These are phyloP conservation scores for Drosophila watanabei DNA, from an alignment of 1,140 invertebrate genomes.

Conservation along the genomic window DNA sequence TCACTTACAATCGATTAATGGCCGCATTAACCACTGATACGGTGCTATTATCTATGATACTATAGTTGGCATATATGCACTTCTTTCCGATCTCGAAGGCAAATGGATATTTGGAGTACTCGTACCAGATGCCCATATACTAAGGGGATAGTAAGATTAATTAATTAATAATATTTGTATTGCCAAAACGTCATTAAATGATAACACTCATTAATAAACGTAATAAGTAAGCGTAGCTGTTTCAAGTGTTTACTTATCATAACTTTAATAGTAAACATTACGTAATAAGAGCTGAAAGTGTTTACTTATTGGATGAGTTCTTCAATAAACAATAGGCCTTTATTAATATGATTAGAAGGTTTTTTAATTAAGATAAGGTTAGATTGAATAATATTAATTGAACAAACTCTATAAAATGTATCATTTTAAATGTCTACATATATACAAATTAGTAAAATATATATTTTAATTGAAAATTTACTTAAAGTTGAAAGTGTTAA, in stretches of 20 bases:
- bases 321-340: not conserved
- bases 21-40: constrained; percentile 86
- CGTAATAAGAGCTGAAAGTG: not conserved
- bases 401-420: too few relatives aligned
- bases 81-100: constrained; percentile 91
- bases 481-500: too few relatives aligned
- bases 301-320: not conserved
- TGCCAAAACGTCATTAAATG: not conserved
- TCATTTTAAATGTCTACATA: too few relatives aligned
- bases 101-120: constrained; percentile 91
- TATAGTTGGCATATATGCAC: constrained; percentile 91
- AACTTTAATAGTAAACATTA: constrained; percentile 1
- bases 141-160: not conserved
- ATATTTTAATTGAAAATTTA: too few relatives aligned
- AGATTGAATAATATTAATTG: not conserved
- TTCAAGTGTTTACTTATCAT: constrained; percentile 2
- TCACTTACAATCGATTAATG: constrained; percentile 87
- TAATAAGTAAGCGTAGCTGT: not conserved
- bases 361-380: constrained; percentile 1
- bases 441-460: not conserved
- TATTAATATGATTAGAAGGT: too few relatives aligned
- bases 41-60: constrained; percentile 87
- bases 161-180: not conserved
- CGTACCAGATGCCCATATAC: constrained; percentile 93
- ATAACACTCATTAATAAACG: not conserved